Evolutionary conservation across 1,140 invertebrate species (phyloP), one percentile per base, ranked within the genome.

Genomic region (Solen grandis): DNA sequence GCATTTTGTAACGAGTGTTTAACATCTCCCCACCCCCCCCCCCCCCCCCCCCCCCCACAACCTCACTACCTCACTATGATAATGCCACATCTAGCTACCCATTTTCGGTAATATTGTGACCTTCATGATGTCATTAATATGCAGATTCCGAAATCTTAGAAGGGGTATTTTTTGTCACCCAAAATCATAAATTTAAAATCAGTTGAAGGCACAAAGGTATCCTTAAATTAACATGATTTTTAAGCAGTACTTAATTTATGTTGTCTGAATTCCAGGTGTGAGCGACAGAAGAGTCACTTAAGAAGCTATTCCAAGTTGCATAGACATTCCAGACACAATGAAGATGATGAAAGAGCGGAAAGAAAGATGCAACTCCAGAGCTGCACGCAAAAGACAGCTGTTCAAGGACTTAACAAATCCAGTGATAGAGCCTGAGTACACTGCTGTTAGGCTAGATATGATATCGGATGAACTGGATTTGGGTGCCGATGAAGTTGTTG

Each of bases 231-330:
- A 46, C 8, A 8, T 46, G 41, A 46, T 19, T 10, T 46, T 19
- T 10, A 46, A 10, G 41, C 41, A 46, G 8, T 10, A 10, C 19
- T 46, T 46, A 10, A 19, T 46, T 46, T 46, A 19, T 46, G 41
- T 46, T 10, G 8, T 46, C 19, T 46, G 8, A 46, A 19, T 8
- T 27, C 31, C 27, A 27, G 65, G 41, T 2, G 4, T 5, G 16
- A 50, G 29, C 10, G 41, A 29, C 22, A 4, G 22, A 68, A 68
- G 2, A 54, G 14, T 72, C 5, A 72, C 54, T 22, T 35, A 57
- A 35, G 10, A 27, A 27, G 68, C 68, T 35, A 52, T 55, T 8
- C 68, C 68, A n/a, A 72, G 68, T 70, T 70, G 25, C 50, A 1
- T 72, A 54, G 68, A 57, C 68, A n/a, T 55, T 22, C 0, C 13